These are phyloP conservation scores for Spongilla lacustris DNA, from an alignment of 37 sponge, comb jelly and placozoan species.

Conservation along the genomic window DNA sequence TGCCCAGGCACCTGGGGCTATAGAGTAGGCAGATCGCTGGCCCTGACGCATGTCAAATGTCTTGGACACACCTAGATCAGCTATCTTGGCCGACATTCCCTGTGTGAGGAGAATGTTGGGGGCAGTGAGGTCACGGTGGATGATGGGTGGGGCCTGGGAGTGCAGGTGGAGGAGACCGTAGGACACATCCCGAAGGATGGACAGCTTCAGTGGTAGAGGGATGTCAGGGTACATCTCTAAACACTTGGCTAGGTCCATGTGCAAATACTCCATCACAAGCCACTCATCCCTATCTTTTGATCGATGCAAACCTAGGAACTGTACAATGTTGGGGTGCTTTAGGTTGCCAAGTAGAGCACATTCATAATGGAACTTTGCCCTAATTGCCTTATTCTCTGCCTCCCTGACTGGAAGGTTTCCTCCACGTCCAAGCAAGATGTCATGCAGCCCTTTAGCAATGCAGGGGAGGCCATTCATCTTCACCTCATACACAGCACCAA, in stretches of 20 bases:
- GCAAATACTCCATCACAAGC: conserved; percentile 30
- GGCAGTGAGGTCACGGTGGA: conserved; percentile 69
- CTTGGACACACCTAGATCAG: conserved; percentile 50
- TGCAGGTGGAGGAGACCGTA: conserved; percentile 58
- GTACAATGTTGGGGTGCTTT: conserved; percentile 19
- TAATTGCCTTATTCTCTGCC: too few relatives aligned
- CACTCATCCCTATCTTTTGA: background rate
- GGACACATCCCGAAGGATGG: conserved; percentile 50
- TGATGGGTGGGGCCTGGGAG: conserved; percentile 51
- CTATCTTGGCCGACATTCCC: conserved; percentile 59
- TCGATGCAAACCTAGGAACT: background rate
- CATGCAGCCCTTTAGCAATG: too few relatives aligned
- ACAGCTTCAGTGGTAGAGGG: conserved; percentile 46
- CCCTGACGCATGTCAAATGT: too few relatives aligned
- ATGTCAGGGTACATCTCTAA: conserved; percentile 22
- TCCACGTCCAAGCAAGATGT: too few relatives aligned
- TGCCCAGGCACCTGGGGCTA: background rate
- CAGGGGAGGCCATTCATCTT: too few relatives aligned
- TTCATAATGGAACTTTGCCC: background rate
- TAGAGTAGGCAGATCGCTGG: too few relatives aligned
- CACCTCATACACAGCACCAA: too few relatives aligned
- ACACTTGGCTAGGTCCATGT: background rate
- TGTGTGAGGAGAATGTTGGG: conserved; percentile 62
- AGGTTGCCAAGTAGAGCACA: background rate
- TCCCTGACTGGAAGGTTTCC: too few relatives aligned